Conservation (phyloP, 2,113 vertebrate species). For the Pimephales promelas region DNA sequence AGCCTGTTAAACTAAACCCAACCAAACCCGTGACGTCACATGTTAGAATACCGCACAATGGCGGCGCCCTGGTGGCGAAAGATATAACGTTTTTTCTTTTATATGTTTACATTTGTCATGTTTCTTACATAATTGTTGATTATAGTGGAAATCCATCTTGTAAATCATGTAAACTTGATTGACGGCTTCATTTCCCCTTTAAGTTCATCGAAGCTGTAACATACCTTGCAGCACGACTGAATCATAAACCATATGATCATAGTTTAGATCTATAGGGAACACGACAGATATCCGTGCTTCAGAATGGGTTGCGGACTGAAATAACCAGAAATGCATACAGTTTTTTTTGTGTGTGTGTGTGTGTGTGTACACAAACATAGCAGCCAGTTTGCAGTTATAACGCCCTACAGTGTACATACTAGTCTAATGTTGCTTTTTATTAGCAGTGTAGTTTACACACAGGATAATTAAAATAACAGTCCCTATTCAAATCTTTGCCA, state of each 20-base stretch:
- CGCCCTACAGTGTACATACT: constrained; percentile 25
- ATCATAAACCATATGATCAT: background rate
- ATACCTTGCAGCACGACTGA: background rate
- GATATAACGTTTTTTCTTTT: too few relatives aligned
- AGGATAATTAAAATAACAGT: constrained; percentile 47
- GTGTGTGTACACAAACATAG: background rate
- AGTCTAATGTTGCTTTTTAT: constrained; percentile 44
- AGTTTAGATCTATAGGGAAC: background rate
- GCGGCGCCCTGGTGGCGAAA: too few relatives aligned
- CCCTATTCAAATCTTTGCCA: constrained; percentile 29
- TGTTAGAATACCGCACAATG: too few relatives aligned
- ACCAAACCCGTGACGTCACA: too few relatives aligned
- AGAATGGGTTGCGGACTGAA: background rate
- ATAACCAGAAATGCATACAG: background rate
- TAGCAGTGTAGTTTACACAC: constrained; percentile 44
- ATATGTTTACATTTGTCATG: too few relatives aligned
- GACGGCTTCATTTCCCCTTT: too few relatives aligned
- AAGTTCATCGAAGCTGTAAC: background rate
- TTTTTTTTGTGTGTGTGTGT: background rate
- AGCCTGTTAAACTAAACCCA: too few relatives aligned
- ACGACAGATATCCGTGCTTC: background rate
- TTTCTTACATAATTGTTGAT: too few relatives aligned
- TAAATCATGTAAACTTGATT: too few relatives aligned
- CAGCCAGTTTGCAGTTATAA: background rate
- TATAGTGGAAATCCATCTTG: too few relatives aligned